Evolutionary conservation across 2,113 vertebrate species (phyloP), one percentile per base, ranked within the genome.

Genomic region (Ctenodactylus gundi): DNA sequence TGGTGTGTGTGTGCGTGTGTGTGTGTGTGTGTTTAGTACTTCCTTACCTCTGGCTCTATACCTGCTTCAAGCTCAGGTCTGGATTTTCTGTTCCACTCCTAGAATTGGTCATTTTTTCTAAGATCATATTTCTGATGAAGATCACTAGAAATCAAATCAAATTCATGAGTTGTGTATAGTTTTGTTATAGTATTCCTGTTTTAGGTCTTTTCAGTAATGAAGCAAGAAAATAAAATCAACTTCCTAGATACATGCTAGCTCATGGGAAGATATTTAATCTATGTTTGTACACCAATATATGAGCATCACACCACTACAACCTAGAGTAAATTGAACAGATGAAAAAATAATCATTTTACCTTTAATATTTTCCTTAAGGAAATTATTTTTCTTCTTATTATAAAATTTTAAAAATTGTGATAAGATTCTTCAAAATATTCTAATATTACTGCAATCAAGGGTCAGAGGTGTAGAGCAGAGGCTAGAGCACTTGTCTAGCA

Each of bases 401-500:
- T 51, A 39, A 39, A 51, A 62, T 62, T 72, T 62, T 15, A 7
- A 11, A 62, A n/a, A n/a, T n/a, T n/a, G n/a, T n/a, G n/a, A n/a
- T n/a, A n/a, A n/a, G n/a, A n/a, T n/a, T n/a, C n/a, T n/a, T n/a
- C n/a, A n/a, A n/a, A n/a, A n/a, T n/a, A n/a, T n/a, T 46, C 6
- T 80, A 27, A 68, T 25, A 27, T 58, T 11, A 57, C n/a, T n/a
- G n/a, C 4, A 12, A 41, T 46, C 7, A 13, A 36, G 31, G 44
- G 20, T 2, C 64, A 13, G 12, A 7, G 41, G 1, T 46, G 18
- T 18, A 64, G 31, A 10, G 7, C 3, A 3, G 11, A 49, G 11
- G 0, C n/a, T 3, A 8, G 6, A 62, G 20, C 23, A 11, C 1
- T 64, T 34, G 3, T 10, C 2, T 8, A n/a, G 29, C 18, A n/a